Evolutionary conservation across 1,140 invertebrate species (phyloP), one percentile per base, ranked within the genome.

Genomic region (Drosophila nikananu): DNA sequence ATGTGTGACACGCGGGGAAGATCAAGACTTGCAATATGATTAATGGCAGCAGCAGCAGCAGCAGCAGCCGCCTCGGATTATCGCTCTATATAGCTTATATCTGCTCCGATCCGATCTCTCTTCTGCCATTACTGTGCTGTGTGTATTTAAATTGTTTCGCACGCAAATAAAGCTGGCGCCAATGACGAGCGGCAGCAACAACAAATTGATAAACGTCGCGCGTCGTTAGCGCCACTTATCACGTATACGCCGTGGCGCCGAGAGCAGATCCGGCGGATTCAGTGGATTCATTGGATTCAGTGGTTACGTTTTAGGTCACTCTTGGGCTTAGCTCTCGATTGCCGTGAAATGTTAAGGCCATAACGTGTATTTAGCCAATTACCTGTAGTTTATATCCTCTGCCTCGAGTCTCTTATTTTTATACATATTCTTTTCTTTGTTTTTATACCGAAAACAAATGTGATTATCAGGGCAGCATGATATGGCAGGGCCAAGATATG

Each of bases 181-280:
- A 87, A 83, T 83, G 66, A 83, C 65, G 71, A 80, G 58, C 60
- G 68, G 54, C 66, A 67, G 46, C 21, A 13, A 75, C 55, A 65
- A 59, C 64, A 81, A 84, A 76, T 89, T 89, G 84, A 89, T 89
- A 89, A 89, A 89, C 81, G 84, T 72, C 68, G 74, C 86, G 81
- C 86, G 86, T 89, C 86, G 81, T 89, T 89, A 89, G 86, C 84
- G 84, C 84, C 84, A 89, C 84, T 89, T 89, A 89, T 89, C 84
- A 89, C 84, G 84, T 89, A 89, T 89, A 89, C 86, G 84, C 81
- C 86, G 81, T 81, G 86, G 87, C 81, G 81, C 52, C 63, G 51
- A 15, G 21, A 44, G 32, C 44, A 51, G 63, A 63, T 66, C 60
- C 59, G 58, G 27, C 60, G 63, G 27, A 65, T 44, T 65, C 58